phyloP scores from a whole-genome alignment of 2,888 invertebrate genomes.

The Parnassius glacialis region DNA sequence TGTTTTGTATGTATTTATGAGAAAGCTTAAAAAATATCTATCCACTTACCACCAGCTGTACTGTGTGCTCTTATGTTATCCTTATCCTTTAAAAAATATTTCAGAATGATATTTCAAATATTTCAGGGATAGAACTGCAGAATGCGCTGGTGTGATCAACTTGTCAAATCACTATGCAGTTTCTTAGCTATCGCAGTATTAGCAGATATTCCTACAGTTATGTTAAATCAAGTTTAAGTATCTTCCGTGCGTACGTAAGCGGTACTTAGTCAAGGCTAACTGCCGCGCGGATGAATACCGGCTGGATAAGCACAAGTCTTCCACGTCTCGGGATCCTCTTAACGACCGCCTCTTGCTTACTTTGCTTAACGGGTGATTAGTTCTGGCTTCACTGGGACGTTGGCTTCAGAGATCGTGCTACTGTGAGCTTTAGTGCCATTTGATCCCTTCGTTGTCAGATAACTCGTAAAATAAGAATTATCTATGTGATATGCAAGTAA shows the following conservation, averaged over 20 bases:
- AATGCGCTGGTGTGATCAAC: no score
- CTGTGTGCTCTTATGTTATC: no score
- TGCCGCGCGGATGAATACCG: conserved; percentile 11
- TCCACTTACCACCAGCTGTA: no score
- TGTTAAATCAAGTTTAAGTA: conserved; percentile 16
- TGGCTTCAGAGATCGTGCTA: not conserved
- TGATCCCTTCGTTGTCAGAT: not conserved
- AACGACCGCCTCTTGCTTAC: not conserved
- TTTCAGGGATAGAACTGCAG: no score
- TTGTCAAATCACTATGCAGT: not conserved
- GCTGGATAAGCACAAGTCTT: conserved; percentile 9
- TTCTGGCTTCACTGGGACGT: not conserved
- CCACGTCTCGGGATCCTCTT: not conserved
- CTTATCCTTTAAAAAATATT: no score
- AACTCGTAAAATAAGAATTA: no score
- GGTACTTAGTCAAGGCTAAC: conserved; percentile 21
- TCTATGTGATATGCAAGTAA: no score
- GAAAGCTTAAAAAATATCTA: no score
- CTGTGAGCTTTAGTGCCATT: not conserved
- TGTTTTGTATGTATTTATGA: no score
- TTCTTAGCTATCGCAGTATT: conserved; percentile 1
- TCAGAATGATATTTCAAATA: no score
- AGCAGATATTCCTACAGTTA: conserved; percentile 8
- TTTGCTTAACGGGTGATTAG: conserved; percentile 10
- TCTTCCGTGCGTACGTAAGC: not conserved